Evolutionary conservation across 2,888 invertebrate genomes (phyloP).

Genomic region (Congeria kusceri): DNA sequence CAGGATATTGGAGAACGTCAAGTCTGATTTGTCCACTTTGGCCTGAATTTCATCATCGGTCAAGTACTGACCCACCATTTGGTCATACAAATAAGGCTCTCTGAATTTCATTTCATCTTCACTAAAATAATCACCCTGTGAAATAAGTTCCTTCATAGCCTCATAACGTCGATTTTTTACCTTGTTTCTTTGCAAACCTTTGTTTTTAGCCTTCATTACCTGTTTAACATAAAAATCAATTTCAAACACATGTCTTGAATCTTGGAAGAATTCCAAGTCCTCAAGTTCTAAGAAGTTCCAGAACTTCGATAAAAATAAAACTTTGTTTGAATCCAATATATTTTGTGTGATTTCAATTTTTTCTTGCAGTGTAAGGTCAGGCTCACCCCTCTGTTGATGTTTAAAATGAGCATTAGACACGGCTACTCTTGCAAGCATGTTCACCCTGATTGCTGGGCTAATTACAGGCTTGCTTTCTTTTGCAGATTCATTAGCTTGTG

Average conservation of each 20-base stretch:
- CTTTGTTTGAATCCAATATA: conserved; percentile 89
- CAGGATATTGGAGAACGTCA: conserved; percentile 90
- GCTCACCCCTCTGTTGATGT: conserved; percentile 93
- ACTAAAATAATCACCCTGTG: conserved; percentile 92
- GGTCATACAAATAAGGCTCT: conserved; percentile 95
- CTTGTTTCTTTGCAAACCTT: conserved; percentile 62
- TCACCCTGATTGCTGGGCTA: conserved; percentile 24
- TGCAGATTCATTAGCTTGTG: background rate
- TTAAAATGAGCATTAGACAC: conserved; percentile 90
- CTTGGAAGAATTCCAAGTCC: conserved; percentile 91
- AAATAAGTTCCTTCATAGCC: conserved; percentile 91
- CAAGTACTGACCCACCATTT: conserved; percentile 94
- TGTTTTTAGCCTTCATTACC: conserved; percentile 72
- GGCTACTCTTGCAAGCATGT: conserved; percentile 89
- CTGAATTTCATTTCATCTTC: conserved; percentile 97
- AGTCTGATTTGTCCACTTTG: conserved; percentile 84
- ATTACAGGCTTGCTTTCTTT: too few relatives aligned
- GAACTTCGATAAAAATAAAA: conserved; percentile 91
- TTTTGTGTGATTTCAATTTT: conserved; percentile 90
- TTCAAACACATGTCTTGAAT: conserved; percentile 87
- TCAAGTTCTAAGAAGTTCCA: conserved; percentile 89
- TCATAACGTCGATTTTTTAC: conserved; percentile 92
- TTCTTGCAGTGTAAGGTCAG: conserved; percentile 90
- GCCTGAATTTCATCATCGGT: conserved; percentile 90
- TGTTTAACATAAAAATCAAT: conserved; percentile 89